These are phyloP conservation scores for Drosophila sp. DNA, from an alignment of 1,140 invertebrate species.

Conservation along the genomic window DNA sequence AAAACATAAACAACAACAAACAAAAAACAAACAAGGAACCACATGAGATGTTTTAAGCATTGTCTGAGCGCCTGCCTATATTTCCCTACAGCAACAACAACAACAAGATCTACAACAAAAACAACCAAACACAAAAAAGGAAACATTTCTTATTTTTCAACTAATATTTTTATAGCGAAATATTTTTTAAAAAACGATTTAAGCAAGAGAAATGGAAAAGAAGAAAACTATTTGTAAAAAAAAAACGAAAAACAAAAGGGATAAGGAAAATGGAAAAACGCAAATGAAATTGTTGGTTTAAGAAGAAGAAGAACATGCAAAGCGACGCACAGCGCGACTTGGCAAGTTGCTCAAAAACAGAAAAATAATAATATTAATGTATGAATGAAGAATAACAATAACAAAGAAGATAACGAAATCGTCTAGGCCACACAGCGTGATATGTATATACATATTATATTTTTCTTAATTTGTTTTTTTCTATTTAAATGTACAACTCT, in stretches of 20 bases:
- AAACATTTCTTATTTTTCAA: conserved; percentile 79
- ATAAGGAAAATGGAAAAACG: conserved; percentile 14
- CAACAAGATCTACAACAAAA: conserved; percentile 55
- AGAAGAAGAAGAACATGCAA: conserved; percentile 54
- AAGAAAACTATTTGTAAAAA: conserved; percentile 63
- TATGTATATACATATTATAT: conserved; percentile 67
- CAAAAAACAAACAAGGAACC: conserved; percentile 67
- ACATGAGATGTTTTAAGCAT: conserved; percentile 71
- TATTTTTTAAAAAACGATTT: conserved; percentile 76
- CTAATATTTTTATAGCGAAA: conserved; percentile 78
- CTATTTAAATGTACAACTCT: conserved; percentile 51
- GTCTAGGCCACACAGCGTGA: conserved; percentile 71
- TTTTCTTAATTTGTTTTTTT: conserved; percentile 24
- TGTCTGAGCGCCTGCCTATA: conserved; percentile 63
- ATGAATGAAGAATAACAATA: conserved; percentile 33
- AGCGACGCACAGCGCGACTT: conserved; percentile 70
- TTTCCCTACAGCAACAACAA: conserved; percentile 46
- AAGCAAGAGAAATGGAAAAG: conserved; percentile 54
- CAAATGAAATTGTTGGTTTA: conserved; percentile 60
- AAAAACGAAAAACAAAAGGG: too few species aligned
- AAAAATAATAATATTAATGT: conserved; percentile 21
- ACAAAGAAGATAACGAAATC: conserved; percentile 50
- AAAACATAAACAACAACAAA: conserved; percentile 39
- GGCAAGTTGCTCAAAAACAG: conserved; percentile 59
- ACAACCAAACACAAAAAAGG: conserved; percentile 46